phyloP scores from a whole-genome alignment of 2,888 invertebrate genomes.

The Aproaerema taeniolella region DNA sequence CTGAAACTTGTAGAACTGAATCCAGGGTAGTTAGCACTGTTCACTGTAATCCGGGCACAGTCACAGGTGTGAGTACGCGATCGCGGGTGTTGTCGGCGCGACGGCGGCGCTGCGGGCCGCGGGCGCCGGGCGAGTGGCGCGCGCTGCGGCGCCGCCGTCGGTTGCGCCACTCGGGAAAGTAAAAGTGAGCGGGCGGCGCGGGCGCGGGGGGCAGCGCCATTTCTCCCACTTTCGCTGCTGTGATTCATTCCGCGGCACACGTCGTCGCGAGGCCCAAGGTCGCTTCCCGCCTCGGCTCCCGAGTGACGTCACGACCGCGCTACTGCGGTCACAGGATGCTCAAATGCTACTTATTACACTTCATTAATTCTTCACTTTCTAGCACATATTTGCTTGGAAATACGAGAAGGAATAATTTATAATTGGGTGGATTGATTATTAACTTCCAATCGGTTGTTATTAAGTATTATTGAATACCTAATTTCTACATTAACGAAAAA shows the following conservation, averaged over 20 bases:
- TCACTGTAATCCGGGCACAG: slow-evolving; percentile 74
- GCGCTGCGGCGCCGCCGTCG: slow-evolving; percentile 60
- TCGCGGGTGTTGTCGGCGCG: slow-evolving; percentile 48
- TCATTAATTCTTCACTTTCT: not conserved
- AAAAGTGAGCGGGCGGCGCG: slow-evolving; percentile 72
- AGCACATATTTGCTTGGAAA: no score
- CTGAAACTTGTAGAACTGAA: slow-evolving; percentile 60
- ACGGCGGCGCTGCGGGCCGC: slow-evolving; percentile 73
- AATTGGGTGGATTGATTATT: no score
- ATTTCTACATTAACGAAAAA: no score
- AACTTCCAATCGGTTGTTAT: no score
- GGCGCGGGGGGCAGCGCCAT: slow-evolving; percentile 55
- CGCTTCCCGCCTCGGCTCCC: slow-evolving; percentile 65
- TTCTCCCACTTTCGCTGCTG: slow-evolving; percentile 76
- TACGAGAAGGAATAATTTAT: no score
- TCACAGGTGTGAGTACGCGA: slow-evolving; percentile 41
- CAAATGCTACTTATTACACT: not conserved
- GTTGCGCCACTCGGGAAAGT: slow-evolving; percentile 76
- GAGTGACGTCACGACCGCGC: slow-evolving; percentile 37
- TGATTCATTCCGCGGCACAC: slow-evolving; percentile 50
- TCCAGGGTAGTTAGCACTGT: slow-evolving; percentile 63
- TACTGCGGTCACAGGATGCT: slow-evolving; percentile 14
- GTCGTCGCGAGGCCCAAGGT: slow-evolving; percentile 51
- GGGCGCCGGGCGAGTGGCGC: slow-evolving; percentile 75
- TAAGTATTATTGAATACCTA: no score